A percentile compares a stretch with the other conserved stretches of the same genome.
phyloP scores from a whole-genome alignment of 1,140 invertebrate species.

The Drosophila watanabei region DNA sequence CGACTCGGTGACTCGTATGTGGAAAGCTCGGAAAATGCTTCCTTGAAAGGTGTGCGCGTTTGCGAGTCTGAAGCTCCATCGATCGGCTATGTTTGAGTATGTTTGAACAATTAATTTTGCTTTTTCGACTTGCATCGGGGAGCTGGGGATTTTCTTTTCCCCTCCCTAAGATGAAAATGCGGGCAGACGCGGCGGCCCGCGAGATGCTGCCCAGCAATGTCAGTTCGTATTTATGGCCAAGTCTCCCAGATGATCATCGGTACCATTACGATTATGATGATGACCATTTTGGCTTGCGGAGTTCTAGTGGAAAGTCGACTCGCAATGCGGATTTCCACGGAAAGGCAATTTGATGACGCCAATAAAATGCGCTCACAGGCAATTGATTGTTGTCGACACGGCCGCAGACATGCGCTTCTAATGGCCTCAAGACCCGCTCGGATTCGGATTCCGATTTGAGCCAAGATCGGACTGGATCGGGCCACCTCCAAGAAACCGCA shows the following conservation, averaged over 20 bases:
- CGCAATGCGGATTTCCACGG: slow-evolving; percentile 70
- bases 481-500: slow-evolving; percentile 53
- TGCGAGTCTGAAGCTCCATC: slow-evolving; percentile 1
- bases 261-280: slow-evolving; percentile 44
- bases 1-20: slow-evolving; percentile 26
- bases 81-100: slow-evolving; percentile 64
- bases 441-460: slow-evolving; percentile 4
- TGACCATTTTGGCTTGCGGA: slow-evolving; percentile 70
- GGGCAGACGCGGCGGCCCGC: slow-evolving; percentile 49
- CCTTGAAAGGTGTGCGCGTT: slow-evolving; percentile 53
- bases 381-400: slow-evolving; percentile 78
- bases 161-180: slow-evolving; percentile 58
- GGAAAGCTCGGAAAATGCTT: slow-evolving; percentile 62
- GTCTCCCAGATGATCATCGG: slow-evolving; percentile 46
- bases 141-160: slow-evolving; percentile 64
- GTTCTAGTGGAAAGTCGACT: slow-evolving; percentile 75
- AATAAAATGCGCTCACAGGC: slow-evolving; percentile 81
- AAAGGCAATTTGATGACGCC: slow-evolving; percentile 77
- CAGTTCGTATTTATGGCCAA: slow-evolving; percentile 69
- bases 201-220: slow-evolving; percentile 28
- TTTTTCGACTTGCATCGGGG: slow-evolving; percentile 60
- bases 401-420: slow-evolving; percentile 75
- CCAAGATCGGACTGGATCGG: slow-evolving; percentile 11
- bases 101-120: slow-evolving; percentile 82
- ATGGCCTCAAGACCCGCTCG: slow-evolving; percentile 52